phyloP scores from a whole-genome alignment of 2,797 vertebrate species.

The Gymnodraco acuticeps region DNA sequence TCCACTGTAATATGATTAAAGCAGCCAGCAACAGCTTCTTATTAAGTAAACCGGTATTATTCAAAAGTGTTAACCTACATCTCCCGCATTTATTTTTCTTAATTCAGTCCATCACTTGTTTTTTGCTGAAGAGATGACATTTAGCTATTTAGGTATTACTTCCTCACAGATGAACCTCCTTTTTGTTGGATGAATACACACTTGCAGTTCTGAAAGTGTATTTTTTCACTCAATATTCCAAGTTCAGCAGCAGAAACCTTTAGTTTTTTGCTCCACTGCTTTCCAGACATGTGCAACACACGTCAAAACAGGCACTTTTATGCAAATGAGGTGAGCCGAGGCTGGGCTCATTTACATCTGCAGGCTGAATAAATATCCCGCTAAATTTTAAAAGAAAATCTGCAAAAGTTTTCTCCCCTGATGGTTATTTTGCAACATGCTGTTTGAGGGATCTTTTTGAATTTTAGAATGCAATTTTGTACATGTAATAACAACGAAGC shows the following conservation, averaged over 20 bases:
- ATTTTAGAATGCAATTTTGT: neutral
- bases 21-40: constrained; percentile 28
- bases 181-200: constrained; percentile 12
- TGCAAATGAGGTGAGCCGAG: constrained; percentile 29
- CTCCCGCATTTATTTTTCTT: constrained; percentile 10
- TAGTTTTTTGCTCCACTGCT: constrained; percentile 18
- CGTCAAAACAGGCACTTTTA: constrained; percentile 29
- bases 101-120: neutral
- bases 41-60: constrained; percentile 25
- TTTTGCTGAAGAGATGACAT: constrained; percentile 5
- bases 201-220: constrained; percentile 9
- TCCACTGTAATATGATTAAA: constrained; percentile 24
- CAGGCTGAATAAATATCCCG: constrained; percentile 17
- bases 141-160: neutral
- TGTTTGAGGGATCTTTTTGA: neutral
- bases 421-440: constrained; percentile 4
- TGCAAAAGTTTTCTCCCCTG: neutral
- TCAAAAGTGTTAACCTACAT: constrained; percentile 7
- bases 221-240: constrained; percentile 7
- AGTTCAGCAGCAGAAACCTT: constrained; percentile 28
- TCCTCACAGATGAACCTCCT: neutral
- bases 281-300: constrained; percentile 17
- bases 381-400: constrained; percentile 16
- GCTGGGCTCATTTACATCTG: constrained; percentile 32
- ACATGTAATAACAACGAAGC: neutral